phyloP scores from a whole-genome alignment of 2,113 vertebrate species.

The Choloepus hoffmanni region DNA sequence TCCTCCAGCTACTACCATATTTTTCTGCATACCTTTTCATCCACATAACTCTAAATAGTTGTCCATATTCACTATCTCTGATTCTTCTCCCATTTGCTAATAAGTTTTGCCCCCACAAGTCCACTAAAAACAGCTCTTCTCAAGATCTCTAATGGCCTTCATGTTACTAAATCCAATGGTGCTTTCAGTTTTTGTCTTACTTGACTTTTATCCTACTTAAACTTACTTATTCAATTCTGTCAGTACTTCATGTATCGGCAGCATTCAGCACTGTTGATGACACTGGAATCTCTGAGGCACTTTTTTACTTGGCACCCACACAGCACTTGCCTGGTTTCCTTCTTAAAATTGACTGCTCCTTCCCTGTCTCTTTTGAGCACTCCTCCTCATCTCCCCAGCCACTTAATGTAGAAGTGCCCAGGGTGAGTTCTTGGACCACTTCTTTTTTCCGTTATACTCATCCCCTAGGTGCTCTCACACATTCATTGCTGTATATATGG shows the following conservation, averaged over 20 bases:
- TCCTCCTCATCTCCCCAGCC: background rate
- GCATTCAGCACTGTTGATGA: background rate
- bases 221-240: no score
- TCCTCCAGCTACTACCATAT: no score
- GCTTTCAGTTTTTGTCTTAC: background rate
- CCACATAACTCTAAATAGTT: background rate
- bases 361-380: background rate
- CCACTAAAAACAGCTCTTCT: background rate
- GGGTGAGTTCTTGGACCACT: background rate
- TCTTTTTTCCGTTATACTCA: background rate
- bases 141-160: background rate
- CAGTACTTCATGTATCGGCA: background rate
- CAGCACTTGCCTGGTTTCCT: background rate
- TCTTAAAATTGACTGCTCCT: background rate
- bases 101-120: background rate
- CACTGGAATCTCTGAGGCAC: rapidly evolving
- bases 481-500: background rate
- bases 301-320: background rate
- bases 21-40: background rate
- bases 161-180: background rate
- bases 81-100: background rate
- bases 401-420: background rate
- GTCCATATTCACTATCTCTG: background rate
- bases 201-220: background rate
- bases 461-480: background rate